Evolutionary conservation across 1,140 invertebrate species (phyloP), one percentile per base, ranked within the genome.

Genomic region (Psix sp.): DNA sequence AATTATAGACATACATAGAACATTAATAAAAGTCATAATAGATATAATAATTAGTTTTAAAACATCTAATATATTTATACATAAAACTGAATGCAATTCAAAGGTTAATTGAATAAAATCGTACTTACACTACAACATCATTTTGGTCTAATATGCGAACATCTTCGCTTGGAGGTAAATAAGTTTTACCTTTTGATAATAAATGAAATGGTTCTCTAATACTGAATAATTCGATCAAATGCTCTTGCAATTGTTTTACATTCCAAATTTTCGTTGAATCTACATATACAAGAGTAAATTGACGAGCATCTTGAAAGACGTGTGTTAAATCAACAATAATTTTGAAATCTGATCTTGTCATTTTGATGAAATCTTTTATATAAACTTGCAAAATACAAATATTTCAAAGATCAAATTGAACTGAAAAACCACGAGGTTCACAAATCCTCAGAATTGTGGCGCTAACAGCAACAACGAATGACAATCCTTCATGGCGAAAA

Each of bases 161-260:
- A 31, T 76, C 74, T 57, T 76, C 74, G 3, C 7, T 45, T 13
- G 74, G 74, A 9, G 74, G 62, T 14, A 76, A 71, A 67, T 76
- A 76, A 26, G 56, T 76, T 63, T 68, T 68, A 4, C 63, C 62
- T n/a, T 39, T 67, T 40, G 59, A 70, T 13, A 76, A 35, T 26
- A 76, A 63, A 35, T 76, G 62, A 38, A 76, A 76, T 0, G 66
- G 60, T 35, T 67, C 45, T 2, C 14, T n/a, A 10, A 76, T 57
- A 1, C 31, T 16, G 21, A 76, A 72, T 14, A 72, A 42, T 13
- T 63, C 38, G 11, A 63, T 60, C 11, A 76, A 68, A 51, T 76
- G 74, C 18, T 62, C 52, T 14, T 76, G 24, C 10, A 76, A 29
- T 43, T 76, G 62, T 14, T 52, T 67, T 3, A 76, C 49, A 1